A percentile compares a stretch with the other conserved stretches of the same genome.
Evolutionary conservation across 2,113 vertebrate genomes (phyloP).

Genomic region (Pangasianodon hypophthalmus): DNA sequence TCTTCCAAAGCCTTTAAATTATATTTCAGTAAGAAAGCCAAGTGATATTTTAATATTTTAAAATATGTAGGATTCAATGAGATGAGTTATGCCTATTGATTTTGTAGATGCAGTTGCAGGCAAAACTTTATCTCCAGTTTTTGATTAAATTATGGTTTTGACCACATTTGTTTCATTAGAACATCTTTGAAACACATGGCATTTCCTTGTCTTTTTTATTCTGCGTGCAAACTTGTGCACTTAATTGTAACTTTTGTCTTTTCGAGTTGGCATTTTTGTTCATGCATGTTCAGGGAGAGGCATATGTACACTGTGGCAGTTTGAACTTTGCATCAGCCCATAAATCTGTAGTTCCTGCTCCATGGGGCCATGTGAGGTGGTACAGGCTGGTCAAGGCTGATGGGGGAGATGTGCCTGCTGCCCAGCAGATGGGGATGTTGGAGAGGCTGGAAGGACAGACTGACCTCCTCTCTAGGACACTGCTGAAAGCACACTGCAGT

Average conservation of each 20-base stretch:
- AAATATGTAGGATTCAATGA: background rate
- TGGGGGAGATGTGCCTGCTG: slow-evolving; percentile 46
- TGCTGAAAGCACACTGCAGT: slow-evolving; percentile 49
- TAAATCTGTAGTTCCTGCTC: slow-evolving; percentile 29
- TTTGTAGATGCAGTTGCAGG: background rate
- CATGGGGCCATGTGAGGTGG: slow-evolving; percentile 13
- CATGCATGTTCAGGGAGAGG: background rate
- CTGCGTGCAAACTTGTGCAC: background rate
- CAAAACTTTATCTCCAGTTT: background rate
- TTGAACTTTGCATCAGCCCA: background rate
- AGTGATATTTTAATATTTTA: slow-evolving; percentile 28
- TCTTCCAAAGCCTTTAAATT: slow-evolving; percentile 29
- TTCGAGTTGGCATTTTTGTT: slow-evolving; percentile 13
- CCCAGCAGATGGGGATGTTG: slow-evolving; percentile 76
- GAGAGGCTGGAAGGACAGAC: slow-evolving; percentile 64
- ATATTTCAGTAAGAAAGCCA: slow-evolving; percentile 21
- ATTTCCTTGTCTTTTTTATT: background rate
- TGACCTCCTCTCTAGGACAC: slow-evolving; percentile 58
- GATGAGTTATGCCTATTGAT: slow-evolving; percentile 19
- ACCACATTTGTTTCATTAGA: background rate
- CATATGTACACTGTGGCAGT: slow-evolving; percentile 15
- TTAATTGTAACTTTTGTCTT: background rate
- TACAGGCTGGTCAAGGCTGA: background rate
- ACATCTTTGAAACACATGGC: background rate
- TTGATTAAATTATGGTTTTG: background rate